Conservation (phyloP, 2,113 vertebrate species). For the Orientallactaga bullata region DNA sequence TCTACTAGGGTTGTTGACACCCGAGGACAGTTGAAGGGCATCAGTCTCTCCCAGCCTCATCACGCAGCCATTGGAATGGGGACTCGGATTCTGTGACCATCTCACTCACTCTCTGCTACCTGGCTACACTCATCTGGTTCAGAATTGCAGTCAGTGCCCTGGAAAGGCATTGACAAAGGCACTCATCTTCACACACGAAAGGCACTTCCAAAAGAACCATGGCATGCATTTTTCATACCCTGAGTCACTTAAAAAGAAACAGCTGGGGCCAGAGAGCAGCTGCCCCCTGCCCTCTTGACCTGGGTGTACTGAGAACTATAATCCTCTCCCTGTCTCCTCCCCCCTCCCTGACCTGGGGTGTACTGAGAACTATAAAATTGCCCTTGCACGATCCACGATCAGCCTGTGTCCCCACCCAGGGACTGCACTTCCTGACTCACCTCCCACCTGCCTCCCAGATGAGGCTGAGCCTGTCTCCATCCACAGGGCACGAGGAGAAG, state of each 20-base stretch:
- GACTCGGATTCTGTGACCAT: too few species aligned
- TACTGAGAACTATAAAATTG: background rate
- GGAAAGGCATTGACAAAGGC: constrained; percentile 74
- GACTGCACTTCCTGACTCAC: background rate
- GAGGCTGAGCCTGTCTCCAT: constrained; percentile 71
- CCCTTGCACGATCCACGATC: too few species aligned
- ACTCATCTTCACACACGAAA: constrained; percentile 67
- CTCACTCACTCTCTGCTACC: accelerated
- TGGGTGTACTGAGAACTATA: background rate
- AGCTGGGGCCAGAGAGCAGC: constrained; percentile 73
- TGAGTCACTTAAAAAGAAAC: constrained; percentile 72
- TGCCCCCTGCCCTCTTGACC: background rate
- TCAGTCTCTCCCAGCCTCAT: background rate
- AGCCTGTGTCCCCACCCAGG: too few species aligned
- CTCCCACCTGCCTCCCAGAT: background rate
- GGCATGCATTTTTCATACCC: constrained; percentile 67
- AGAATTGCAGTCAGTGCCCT: constrained; percentile 56
- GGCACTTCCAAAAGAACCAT: constrained; percentile 69
- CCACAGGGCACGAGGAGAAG: constrained; percentile 91
- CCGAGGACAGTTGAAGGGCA: background rate
- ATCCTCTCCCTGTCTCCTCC: too few species aligned
- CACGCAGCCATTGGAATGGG: background rate
- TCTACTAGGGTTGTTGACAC: background rate
- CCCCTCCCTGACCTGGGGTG: background rate
- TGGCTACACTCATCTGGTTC: background rate